A percentile compares a stretch with the other conserved stretches of the same genome.
Evolutionary conservation across 1,140 invertebrate species (phyloP).

Genomic region (Ceratosolen fusciceps): DNA sequence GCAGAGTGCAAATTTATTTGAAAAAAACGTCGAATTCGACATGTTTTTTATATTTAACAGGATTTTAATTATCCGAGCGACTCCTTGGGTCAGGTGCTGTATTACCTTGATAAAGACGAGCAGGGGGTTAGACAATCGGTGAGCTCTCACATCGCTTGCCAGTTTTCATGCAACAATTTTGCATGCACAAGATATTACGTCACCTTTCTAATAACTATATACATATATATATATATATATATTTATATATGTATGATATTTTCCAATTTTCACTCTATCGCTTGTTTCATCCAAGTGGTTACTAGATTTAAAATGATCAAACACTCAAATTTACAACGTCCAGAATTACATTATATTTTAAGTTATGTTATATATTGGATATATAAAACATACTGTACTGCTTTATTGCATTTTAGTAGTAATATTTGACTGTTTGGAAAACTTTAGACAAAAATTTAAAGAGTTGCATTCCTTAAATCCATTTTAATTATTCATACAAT

Average conservation of each 20-base stretch:
- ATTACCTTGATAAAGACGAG: constrained; percentile 68
- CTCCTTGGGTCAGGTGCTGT: constrained; percentile 69
- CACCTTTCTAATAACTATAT: constrained; percentile 1
- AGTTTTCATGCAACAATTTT: constrained; percentile 52
- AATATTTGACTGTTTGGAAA: no score
- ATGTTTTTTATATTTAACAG: constrained; percentile 66
- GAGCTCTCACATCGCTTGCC: constrained; percentile 65
- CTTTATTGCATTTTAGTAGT: no score
- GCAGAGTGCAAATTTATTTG: background rate
- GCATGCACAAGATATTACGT: constrained; percentile 49
- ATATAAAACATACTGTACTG: no score
- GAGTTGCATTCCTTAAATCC: no score
- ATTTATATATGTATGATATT: constrained; percentile 19
- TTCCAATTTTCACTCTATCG: background rate
- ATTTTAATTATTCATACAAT: no score
- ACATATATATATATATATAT: no score
- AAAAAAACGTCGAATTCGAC: constrained; percentile 49
- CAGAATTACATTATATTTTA: no score
- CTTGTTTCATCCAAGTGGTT: no score
- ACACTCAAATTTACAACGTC: no score
- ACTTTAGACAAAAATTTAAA: no score
- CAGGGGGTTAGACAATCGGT: constrained; percentile 63
- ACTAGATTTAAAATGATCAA: no score
- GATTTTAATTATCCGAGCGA: constrained; percentile 68
- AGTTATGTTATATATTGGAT: no score